Evolutionary conservation across 1,140 invertebrate genomes (phyloP).

Genomic region (Amphibalanus amphitrite): DNA sequence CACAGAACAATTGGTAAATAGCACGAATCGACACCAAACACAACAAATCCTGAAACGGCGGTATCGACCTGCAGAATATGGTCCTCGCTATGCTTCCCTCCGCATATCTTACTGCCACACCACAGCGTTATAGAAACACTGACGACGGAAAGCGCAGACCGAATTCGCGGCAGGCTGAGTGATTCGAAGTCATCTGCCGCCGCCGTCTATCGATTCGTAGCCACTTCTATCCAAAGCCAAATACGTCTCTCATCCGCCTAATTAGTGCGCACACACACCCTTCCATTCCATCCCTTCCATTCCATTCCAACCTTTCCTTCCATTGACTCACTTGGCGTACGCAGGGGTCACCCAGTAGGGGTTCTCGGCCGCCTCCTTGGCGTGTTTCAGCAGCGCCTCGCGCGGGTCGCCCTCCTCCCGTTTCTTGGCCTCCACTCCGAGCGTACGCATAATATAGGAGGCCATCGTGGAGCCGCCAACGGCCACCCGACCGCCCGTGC

Average conservation of each 20-base stretch:
- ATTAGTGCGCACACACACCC: neutral
- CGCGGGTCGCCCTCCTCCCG: constrained; percentile 93
- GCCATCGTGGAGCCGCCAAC: constrained; percentile 89
- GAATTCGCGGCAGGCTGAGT: too few species aligned
- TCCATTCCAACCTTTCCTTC: too few species aligned
- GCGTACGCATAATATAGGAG: constrained; percentile 89
- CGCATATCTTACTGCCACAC: too few species aligned
- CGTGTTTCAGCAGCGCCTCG: constrained; percentile 89
- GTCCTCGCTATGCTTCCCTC: too few species aligned
- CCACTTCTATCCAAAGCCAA: neutral
- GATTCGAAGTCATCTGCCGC: neutral
- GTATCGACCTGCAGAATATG: neutral
- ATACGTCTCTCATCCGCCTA: neutral
- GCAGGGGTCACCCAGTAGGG: constrained; percentile 91
- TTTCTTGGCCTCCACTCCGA: constrained; percentile 81
- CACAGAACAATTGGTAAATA: neutral
- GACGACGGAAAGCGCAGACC: too few species aligned
- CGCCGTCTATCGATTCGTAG: neutral
- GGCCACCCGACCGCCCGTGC: constrained; percentile 80
- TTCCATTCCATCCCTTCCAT: too few species aligned
- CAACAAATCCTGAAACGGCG: neutral
- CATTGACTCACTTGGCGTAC: constrained; percentile 43
- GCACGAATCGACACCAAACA: neutral
- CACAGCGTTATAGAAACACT: too few species aligned
- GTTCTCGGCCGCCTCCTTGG: constrained; percentile 91